Evolutionary conservation across 1,140 invertebrate genomes (phyloP), one percentile per base, ranked within the genome.

Genomic region (Panagrolaimus sp.): DNA sequence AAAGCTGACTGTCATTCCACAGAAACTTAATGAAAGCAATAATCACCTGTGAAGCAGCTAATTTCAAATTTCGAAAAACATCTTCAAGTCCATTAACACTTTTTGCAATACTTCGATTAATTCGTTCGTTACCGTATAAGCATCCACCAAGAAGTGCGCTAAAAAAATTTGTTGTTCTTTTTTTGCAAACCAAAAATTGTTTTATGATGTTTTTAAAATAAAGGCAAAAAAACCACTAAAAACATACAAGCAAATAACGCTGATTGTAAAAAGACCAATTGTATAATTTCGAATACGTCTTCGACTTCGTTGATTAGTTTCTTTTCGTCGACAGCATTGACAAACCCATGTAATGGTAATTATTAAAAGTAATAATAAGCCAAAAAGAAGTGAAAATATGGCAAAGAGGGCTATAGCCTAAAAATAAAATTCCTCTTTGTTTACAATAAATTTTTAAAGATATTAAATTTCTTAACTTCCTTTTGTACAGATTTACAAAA

Each of bases 171-270:
- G 2, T 23, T 23, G 31, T 63, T 23, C 25, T 20, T 16, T 16
- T 31, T 63, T 25, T 63, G 4, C 9, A n/a, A 0, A 5, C 31
- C 2, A 38, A 38, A 38, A 38, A 38, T 4, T 38, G 31, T 38
- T 38, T 38, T 38, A 4, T 38, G 31, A 38, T 43, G 13, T 57
- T 57, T 57, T 57, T 27, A 8, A 20, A 65, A 38, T 1, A 44
- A 38, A 61, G 16, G n/a, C n/a, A 53, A 47, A 16, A n/a, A 9
- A n/a, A n/a, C n/a, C n/a, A n/a, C n/a, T 63, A 2, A 20, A 27
- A 66, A 69, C 67, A 25, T 66, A 69, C 67, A 70, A 70, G 38
- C 68, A 68, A 70, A 68, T 44, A n/a, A 70, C 43, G 43, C 42
- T 68, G 5, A 70, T 20, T 9, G 69, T 23, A 53, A 70, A 70